Percentiles rank a stretch among this genome's conserved stretches.
These are phyloP conservation scores for Psittacula cyanocephala DNA, from an alignment of 2,113 vertebrate species.

Conservation along the genomic window DNA sequence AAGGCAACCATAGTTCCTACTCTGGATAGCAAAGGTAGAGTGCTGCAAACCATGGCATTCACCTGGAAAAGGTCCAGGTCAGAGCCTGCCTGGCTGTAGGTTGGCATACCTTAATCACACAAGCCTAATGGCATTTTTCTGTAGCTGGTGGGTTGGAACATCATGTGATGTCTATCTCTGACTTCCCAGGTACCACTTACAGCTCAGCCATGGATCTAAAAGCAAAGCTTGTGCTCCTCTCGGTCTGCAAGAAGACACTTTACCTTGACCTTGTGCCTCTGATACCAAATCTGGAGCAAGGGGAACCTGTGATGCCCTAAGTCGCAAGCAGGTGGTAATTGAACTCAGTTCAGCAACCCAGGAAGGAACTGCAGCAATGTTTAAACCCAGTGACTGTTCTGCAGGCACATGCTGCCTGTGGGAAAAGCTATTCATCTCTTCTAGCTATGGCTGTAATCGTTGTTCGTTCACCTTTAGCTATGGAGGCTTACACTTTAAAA, in stretches of 20 bases:
- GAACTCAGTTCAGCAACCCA: background rate
- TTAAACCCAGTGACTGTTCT: background rate
- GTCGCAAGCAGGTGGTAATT: background rate
- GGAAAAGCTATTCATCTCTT: background rate
- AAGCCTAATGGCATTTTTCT: background rate
- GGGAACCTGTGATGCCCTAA: no score
- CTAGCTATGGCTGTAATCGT: background rate
- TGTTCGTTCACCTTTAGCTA: background rate
- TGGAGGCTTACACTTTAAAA: background rate
- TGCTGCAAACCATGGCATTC: background rate
- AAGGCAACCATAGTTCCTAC: background rate
- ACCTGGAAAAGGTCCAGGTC: slow-evolving; percentile 37
- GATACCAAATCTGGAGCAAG: rapidly evolving
- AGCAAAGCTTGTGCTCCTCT: background rate
- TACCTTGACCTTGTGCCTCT: background rate
- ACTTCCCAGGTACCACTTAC: background rate
- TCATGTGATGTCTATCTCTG: slow-evolving; percentile 20
- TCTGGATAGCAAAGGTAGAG: background rate
- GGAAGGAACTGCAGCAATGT: background rate
- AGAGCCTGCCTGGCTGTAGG: slow-evolving; percentile 21
- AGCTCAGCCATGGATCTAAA: background rate
- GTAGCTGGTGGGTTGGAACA: slow-evolving; percentile 5
- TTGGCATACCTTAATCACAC: background rate
- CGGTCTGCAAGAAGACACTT: background rate
- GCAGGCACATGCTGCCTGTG: background rate